Evolutionary conservation across 2,888 invertebrate species (phyloP).

Genomic region (Corbicula japonica): DNA sequence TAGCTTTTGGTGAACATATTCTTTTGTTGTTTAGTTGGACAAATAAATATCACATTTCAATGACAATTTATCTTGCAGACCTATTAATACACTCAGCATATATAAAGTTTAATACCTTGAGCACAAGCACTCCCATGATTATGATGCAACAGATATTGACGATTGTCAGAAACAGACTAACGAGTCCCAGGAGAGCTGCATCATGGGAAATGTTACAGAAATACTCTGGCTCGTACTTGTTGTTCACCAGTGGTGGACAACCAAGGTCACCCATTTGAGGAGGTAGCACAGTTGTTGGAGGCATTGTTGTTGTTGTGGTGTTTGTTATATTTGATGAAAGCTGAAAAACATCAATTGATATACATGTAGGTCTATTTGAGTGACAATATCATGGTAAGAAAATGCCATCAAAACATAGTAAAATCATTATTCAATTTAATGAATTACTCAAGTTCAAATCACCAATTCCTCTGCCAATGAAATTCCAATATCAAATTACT

Average conservation of each 20-base stretch:
- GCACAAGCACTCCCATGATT: constrained; percentile 92
- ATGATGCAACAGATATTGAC: constrained; percentile 95
- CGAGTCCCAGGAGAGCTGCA: constrained; percentile 92
- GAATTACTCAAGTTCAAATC: no score
- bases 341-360: no score
- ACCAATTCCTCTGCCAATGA: no score
- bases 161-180: constrained; percentile 93
- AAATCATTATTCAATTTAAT: no score
- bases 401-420: no score
- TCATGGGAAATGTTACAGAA: constrained; percentile 92
- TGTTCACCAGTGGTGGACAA: constrained; percentile 72
- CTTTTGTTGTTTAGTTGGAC: no score
- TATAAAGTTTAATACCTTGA: constrained; percentile 90
- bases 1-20: no score
- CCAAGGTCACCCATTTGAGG: constrained; percentile 1
- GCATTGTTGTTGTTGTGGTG: constrained; percentile 6
- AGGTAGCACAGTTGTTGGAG: constrained; percentile 5
- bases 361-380: no score
- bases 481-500: no score
- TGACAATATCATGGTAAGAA: no score
- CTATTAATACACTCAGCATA: neutral
- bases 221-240: constrained; percentile 89
- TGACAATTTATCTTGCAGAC: no score
- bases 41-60: no score
- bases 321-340: neutral